These are phyloP conservation scores for Nyctereutes procyonoides DNA, from an alignment of 2,113 vertebrate species.

Conservation along the genomic window DNA sequence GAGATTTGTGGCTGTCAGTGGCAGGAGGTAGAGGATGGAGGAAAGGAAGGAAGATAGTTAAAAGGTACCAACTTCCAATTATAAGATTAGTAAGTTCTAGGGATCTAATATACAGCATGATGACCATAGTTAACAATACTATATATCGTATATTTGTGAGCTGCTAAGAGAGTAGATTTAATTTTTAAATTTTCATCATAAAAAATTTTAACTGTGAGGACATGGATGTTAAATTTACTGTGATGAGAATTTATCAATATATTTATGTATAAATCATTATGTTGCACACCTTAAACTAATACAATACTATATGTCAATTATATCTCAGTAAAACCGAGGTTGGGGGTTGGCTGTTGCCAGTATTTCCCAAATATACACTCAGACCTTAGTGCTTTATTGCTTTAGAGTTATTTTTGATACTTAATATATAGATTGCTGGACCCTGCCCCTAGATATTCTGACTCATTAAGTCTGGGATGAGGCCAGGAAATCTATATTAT, in stretches of 20 bases:
- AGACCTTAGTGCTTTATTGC: not conserved
- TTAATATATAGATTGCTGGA: constrained; percentile 2
- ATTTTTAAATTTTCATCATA: not conserved
- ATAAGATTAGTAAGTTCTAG: not conserved
- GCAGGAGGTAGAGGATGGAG: not conserved
- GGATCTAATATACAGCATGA: not conserved
- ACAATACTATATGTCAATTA: not conserved
- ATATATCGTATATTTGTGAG: not conserved
- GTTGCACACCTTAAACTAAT: not conserved
- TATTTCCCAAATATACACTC: not conserved
- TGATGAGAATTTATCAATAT: not conserved
- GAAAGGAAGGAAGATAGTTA: not conserved
- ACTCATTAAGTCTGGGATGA: constrained; percentile 6
- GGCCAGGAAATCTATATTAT: not conserved
- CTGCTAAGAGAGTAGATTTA: not conserved
- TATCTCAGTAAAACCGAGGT: not conserved
- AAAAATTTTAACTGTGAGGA: not conserved
- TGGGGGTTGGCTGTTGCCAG: not conserved
- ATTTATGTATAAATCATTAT: not conserved
- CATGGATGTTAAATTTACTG: not conserved
- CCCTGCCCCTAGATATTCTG: not conserved
- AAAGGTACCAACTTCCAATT: not conserved
- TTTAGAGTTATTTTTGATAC: constrained; percentile 47
- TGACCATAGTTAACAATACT: not conserved
- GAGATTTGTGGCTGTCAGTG: not conserved